Base-by-base conservation (phyloP, 2,113 vertebrate genomes). In the Prionailurus viverrinus region DNA sequence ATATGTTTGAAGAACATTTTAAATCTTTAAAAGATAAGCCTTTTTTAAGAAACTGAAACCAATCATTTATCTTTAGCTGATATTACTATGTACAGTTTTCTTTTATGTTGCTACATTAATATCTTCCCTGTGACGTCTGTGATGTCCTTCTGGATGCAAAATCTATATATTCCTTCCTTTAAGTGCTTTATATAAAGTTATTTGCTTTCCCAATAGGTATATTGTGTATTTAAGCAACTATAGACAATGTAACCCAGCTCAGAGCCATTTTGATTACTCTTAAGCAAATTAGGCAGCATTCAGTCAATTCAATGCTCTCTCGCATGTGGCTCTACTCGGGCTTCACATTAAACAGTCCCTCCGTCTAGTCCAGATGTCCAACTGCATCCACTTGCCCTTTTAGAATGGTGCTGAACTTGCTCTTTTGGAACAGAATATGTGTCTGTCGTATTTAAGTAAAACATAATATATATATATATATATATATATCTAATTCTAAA, bases 251-350 rank as follows among this genome's bases (percentile, higher is more conserved):
- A 95, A 53, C 39, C 73, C 93, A 53, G 41, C 79, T 95, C 65
- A 81, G 69, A 96, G 92, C 65, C 94, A 97, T 97, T 95, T 90
- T 97, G 80, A 96, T 88, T 92, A 68, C 39, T 96, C 76, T 91
- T 65, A 53, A 96, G 65, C 66, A 84, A 91, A 93, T 97, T 73
- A 95, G 74, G 55, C 48, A 98, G 41, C 85, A 86, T 96, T 82
- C 51, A 89, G 79, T 85, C 58, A 95, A 45, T 84, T 94, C 82
- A 95, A 69, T 92, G 69, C 21, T 97, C 68, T 84, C 27, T 95
- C 48, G 69, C 76, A 66, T 94, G 71, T 73, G 80, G 80, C 90
- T 71, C 91, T 80, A 45, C 31, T 83, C 27, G 1, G 68, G 39
- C 80, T 84, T 97, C 94, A 96, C 58, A 92, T 68, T 93, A 81